These are phyloP conservation scores for Beris chalybata DNA, from an alignment of 2,888 invertebrate genomes.

Conservation along the genomic window DNA sequence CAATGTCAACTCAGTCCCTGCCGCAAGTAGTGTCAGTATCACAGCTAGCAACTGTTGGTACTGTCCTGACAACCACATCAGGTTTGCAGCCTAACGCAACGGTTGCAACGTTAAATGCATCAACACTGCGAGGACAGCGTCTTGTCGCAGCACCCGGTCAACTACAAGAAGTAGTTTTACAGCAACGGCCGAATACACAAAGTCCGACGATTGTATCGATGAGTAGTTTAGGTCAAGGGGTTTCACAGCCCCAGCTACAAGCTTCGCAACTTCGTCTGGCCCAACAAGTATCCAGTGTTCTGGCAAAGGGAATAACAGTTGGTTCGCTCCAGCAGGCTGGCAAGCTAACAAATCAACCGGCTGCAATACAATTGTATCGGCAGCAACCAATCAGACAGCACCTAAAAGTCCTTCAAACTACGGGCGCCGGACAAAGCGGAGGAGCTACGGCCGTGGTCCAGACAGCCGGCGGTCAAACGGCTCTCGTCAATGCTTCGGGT, in stretches of 20 bases:
- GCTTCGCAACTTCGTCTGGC: constrained; percentile 52
- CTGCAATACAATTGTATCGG: constrained; percentile 55
- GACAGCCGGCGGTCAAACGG: constrained; percentile 49
- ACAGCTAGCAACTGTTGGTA: constrained; percentile 53
- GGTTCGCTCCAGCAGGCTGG: constrained; percentile 51
- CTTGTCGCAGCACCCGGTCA: constrained; percentile 52
- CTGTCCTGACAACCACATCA: constrained; percentile 54
- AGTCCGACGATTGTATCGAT: constrained; percentile 56
- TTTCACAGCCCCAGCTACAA: constrained; percentile 52
- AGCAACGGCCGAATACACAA: constrained; percentile 52
- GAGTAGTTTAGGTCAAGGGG: constrained; percentile 51
- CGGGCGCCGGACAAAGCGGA: constrained; percentile 42
- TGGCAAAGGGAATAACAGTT: constrained; percentile 53
- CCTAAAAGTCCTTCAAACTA: constrained; percentile 47
- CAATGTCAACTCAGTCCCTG: constrained; percentile 50
- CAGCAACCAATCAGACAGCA: constrained; percentile 49
- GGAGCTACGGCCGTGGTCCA: constrained; percentile 48
- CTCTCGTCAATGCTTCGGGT: constrained; percentile 51
- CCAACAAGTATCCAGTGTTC: constrained; percentile 49
- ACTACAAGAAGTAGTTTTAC: constrained; percentile 54
- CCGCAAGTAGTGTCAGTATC: constrained; percentile 57
- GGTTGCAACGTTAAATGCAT: constrained; percentile 52
- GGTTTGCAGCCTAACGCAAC: constrained; percentile 49
- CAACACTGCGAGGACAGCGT: constrained; percentile 52
- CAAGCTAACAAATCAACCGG: constrained; percentile 48